Evolutionary conservation across 2,797 vertebrate species (phyloP), one percentile per base, ranked within the genome.

Genomic region (Buceros bicornis): DNA sequence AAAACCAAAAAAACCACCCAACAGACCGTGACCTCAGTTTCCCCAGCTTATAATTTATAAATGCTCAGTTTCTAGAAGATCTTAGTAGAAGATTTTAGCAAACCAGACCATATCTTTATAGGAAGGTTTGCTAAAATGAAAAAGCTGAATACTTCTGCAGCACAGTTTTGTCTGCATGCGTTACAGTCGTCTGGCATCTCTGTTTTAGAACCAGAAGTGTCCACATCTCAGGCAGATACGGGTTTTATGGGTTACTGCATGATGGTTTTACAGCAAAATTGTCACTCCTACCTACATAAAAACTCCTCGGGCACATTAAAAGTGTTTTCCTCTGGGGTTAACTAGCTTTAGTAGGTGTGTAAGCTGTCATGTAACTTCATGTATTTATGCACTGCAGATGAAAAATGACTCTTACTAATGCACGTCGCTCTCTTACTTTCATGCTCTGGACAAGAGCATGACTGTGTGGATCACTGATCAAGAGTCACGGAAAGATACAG

Each of bases 141-240:
- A 84, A 50, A 11, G 15, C 7, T 40, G 48, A 65, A 19, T 26
- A 71, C 13, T 51, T 82, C 47, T 71, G 14, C 37, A 83, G 6
- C 0, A 9, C 6, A 37, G 5, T 57, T 80, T 80, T 83, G 3
- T 47, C 25, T 26, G 35, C 20, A 57, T 37, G 11, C 18, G 19
- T 76, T 21, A 50, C 24, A 72, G 74, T 84, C 2, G 0, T 31
- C 21, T 64, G 31, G 4, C 8, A 20, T 33, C 4, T 7, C n/a
- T 83, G 43, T 2, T 58, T 91, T 51, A 62, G 40, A 90, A 81
- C 1, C 22, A 57, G 40, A 53, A 40, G 8, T 17, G 16, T 37
- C 17, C 29, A 19, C n/a, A 40, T 11, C 10, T 24, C 18, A 35
- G 7, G 8, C 3, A 0, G 54, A 67, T 9, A 31, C 0, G 2